Evolutionary conservation across 2,113 vertebrate genomes (phyloP).

Genomic region (Psettodes erumei): DNA sequence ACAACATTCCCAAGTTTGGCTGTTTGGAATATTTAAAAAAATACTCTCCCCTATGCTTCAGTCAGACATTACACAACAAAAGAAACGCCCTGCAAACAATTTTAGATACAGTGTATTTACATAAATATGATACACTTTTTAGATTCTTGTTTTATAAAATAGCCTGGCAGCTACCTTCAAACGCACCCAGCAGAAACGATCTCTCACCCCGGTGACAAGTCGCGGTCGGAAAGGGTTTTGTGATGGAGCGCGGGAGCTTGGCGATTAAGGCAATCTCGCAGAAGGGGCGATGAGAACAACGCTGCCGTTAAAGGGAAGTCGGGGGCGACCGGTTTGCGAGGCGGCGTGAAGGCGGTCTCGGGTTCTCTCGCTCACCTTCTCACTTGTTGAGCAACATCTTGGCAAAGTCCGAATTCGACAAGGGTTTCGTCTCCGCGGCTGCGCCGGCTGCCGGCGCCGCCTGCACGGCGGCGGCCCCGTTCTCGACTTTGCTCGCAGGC

Average conservation of each 20-base stretch:
- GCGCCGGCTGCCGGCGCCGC: slow-evolving; percentile 22
- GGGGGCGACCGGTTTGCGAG: slow-evolving; percentile 78
- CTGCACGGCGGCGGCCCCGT: slow-evolving; percentile 82
- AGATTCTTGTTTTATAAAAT: slow-evolving; percentile 67
- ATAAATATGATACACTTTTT: slow-evolving; percentile 65
- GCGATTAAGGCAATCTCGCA: slow-evolving; percentile 75
- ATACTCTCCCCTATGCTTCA: slow-evolving; percentile 49
- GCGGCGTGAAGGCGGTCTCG: slow-evolving; percentile 78
- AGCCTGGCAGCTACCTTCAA: slow-evolving; percentile 41
- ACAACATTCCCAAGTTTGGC: slow-evolving; percentile 62
- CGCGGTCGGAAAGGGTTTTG: slow-evolving; percentile 17
- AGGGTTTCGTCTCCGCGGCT: slow-evolving; percentile 77
- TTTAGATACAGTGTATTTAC: slow-evolving; percentile 76
- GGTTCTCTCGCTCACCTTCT: slow-evolving; percentile 44
- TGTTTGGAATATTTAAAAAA: slow-evolving; percentile 71
- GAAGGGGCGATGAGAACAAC: slow-evolving; percentile 44
- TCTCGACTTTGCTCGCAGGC: slow-evolving; percentile 83
- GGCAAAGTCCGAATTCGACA: slow-evolving; percentile 98
- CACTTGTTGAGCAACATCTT: slow-evolving; percentile 94
- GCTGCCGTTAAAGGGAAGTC: slow-evolving; percentile 67
- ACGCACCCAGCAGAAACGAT: slow-evolving; percentile 38
- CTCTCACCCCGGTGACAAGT: slow-evolving; percentile 40
- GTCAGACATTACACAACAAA: slow-evolving; percentile 56
- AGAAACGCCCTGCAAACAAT: slow-evolving; percentile 55
- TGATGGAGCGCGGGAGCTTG: slow-evolving; percentile 47